Evolutionary conservation across 2,797 vertebrate species (phyloP).

Genomic region (Pipistrellus pygmaeus): DNA sequence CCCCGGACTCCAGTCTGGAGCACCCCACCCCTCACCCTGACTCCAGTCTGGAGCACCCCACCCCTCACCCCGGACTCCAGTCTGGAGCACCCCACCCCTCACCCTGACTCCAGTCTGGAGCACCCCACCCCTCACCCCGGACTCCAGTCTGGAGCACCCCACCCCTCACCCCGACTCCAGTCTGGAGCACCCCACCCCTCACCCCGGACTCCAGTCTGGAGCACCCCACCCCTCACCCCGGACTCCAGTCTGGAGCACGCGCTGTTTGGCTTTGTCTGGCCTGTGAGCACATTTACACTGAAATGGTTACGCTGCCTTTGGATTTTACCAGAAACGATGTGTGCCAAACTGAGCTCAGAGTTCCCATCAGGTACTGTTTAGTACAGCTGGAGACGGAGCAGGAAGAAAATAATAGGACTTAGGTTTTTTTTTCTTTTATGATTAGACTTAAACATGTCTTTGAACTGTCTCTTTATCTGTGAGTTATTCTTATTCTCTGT

Average conservation of each 20-base stretch:
- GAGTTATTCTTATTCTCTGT: background rate
- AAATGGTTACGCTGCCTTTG: background rate
- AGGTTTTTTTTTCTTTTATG: background rate
- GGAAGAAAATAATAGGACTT: background rate
- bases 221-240: no score
- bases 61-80: no score
- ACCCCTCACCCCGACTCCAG: no score
- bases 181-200: no score
- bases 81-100: no score
- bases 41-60: no score
- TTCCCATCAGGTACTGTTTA: background rate
- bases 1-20: no score
- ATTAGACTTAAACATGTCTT: constrained; percentile 11
- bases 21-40: background rate
- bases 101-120: no score
- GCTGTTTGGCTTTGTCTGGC: background rate
- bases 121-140: no score
- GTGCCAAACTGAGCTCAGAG: constrained; percentile 17
- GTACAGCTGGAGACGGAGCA: background rate
- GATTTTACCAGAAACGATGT: constrained; percentile 33
- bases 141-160: no score
- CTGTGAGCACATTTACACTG: constrained; percentile 6
- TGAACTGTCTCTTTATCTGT: background rate
- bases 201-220: no score
- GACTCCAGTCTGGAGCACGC: background rate